phyloP scores from a whole-genome alignment of 2,888 invertebrate genomes.

The Abrostola triplasia region DNA sequence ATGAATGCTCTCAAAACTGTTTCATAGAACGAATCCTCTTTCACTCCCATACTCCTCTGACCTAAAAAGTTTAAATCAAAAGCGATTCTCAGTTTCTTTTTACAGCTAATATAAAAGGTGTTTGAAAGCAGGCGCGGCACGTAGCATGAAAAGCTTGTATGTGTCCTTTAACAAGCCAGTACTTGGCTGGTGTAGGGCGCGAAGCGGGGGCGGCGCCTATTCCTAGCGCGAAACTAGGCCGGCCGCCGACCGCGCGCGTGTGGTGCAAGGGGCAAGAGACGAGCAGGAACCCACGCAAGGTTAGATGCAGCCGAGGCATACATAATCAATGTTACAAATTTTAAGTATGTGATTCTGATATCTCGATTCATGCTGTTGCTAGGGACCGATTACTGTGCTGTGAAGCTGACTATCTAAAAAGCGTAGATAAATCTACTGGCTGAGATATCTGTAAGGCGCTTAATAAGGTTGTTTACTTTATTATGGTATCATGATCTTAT shows the following conservation, averaged over 20 bases:
- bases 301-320: not conserved
- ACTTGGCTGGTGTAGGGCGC: constrained; percentile 80
- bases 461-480: not conserved
- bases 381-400: not conserved
- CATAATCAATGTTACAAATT: not conserved
- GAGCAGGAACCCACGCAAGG: constrained; percentile 22
- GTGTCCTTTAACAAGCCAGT: constrained; percentile 81
- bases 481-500: not conserved
- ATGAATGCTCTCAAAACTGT: constrained; percentile 19
- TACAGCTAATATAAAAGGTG: constrained; percentile 47
- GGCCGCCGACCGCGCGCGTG: constrained; percentile 81
- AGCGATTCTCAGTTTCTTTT: constrained; percentile 34
- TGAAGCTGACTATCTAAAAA: not conserved
- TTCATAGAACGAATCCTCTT: constrained; percentile 16
- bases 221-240: constrained; percentile 87
- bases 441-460: not conserved
- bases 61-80: constrained; percentile 50
- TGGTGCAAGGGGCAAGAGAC: constrained; percentile 51
- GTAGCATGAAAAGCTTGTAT: constrained; percentile 66
- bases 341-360: not conserved
- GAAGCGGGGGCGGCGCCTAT: constrained; percentile 86
- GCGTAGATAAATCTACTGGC: not conserved
- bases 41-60: constrained; percentile 28
- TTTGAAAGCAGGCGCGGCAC: constrained; percentile 60
- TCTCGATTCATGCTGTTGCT: not conserved